These are phyloP conservation scores for Oligia fasciuncula DNA, from an alignment of 2,888 invertebrate genomes.

Conservation along the genomic window DNA sequence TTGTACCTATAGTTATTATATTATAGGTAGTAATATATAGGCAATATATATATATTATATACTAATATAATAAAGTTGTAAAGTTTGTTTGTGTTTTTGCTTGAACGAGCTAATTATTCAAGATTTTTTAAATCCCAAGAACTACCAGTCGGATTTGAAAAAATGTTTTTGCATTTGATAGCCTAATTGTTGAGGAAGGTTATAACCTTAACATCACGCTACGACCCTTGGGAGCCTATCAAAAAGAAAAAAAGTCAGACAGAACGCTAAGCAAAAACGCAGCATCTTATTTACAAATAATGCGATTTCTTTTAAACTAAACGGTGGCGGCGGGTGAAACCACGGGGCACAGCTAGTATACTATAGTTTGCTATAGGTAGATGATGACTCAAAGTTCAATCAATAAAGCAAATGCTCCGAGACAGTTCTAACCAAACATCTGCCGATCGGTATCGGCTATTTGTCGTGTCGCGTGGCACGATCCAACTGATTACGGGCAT, in stretches of 20 bases:
- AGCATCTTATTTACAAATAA: not conserved
- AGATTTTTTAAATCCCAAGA: not conserved
- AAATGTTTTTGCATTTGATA: not conserved
- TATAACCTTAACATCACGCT: not conserved
- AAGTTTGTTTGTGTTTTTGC: not conserved
- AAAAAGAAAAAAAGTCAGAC: not conserved
- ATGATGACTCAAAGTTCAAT: constrained; percentile 41
- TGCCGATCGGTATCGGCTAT: constrained; percentile 81
- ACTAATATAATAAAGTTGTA: not conserved
- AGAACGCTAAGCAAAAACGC: not conserved
- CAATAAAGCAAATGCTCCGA: constrained; percentile 56
- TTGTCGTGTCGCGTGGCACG: constrained; percentile 81
- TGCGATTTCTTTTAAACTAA: not conserved
- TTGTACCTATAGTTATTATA: not conserved
- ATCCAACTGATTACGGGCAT: constrained; percentile 77
- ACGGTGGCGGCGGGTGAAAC: not conserved
- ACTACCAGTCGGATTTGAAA: not conserved
- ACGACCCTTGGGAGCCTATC: no score
- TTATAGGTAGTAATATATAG: not conserved
- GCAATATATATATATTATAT: not conserved
- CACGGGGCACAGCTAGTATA: not conserved
- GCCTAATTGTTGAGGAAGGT: not conserved
- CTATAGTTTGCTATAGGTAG: not conserved
- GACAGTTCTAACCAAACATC: constrained; percentile 74
- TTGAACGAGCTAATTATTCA: not conserved